Percentiles rank a stretch among this genome's conserved stretches.
Evolutionary conservation across 2,797 vertebrate genomes (phyloP).

Genomic region (Bradypodion ventrale): DNA sequence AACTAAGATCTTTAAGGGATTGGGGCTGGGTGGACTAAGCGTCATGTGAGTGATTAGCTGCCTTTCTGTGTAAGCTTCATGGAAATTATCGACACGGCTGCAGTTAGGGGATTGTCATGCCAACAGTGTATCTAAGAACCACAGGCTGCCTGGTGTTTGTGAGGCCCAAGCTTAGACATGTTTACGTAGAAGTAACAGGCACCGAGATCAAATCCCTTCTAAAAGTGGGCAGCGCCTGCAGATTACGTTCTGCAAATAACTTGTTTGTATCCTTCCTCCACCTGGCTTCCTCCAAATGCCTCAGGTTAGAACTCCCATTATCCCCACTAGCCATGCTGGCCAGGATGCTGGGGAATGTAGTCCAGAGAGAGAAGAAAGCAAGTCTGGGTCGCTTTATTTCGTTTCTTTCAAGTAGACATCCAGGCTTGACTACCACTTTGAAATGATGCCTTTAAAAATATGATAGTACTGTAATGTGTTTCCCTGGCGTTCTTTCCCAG

Average conservation of each 20-base stretch:
- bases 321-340: neutral
- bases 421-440: too few species aligned
- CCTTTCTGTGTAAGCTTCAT: accelerated
- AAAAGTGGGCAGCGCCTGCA: too few species aligned
- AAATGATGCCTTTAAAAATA: neutral
- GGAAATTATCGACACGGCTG: accelerated
- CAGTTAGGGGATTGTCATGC: neutral
- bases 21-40: accelerated
- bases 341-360: neutral
- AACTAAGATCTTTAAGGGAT: accelerated
- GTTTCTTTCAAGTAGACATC: too few species aligned
- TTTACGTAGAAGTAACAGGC: neutral
- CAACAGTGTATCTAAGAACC: neutral
- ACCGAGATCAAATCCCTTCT: too few species aligned
- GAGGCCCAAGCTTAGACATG: neutral
- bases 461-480: neutral
- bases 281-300: neutral
- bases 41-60: accelerated
- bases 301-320: neutral
- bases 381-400: too few species aligned
- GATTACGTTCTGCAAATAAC: neutral
- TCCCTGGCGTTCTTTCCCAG: neutral
- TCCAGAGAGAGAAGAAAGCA: neutral
- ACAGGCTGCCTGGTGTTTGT: neutral
- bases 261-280: neutral